A percentile compares a stretch with the other conserved stretches of the same genome.
phyloP scores from a whole-genome alignment of 64 coral and sea anemone genomes.

The Platygyra sinensis region DNA sequence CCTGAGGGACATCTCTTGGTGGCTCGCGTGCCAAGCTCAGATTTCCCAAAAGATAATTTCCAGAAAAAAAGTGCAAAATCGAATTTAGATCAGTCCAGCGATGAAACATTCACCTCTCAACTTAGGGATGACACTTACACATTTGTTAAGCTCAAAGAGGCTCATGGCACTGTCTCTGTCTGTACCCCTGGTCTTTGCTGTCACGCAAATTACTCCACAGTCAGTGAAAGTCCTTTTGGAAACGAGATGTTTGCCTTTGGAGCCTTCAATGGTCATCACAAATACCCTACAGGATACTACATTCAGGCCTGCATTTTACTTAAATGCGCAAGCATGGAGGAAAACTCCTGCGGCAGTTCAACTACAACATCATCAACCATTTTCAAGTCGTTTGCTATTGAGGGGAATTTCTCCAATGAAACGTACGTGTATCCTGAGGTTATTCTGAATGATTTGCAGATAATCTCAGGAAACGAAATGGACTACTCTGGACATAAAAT shows the following conservation, averaged over 20 bases:
- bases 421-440: conserved; percentile 80
- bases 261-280: conserved; percentile 70
- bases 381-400: conserved; percentile 74
- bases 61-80: no score
- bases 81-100: not conserved
- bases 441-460: conserved; percentile 55
- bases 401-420: conserved; percentile 68
- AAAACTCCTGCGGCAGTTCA: conserved; percentile 64
- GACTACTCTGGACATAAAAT: conserved; percentile 27
- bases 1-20: conserved; percentile 72
- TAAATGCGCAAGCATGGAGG: conserved; percentile 60
- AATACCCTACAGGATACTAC: conserved; percentile 16
- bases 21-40: conserved; percentile 47
- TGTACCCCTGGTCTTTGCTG: conserved; percentile 78
- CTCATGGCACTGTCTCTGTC: conserved; percentile 35
- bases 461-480: conserved; percentile 38
- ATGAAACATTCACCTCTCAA: not conserved
- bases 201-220: conserved; percentile 50
- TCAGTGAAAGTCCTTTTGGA: not conserved
- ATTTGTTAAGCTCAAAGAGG: conserved; percentile 44
- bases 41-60: not conserved
- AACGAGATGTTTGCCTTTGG: conserved; percentile 91
- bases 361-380: conserved; percentile 57
- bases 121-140: conserved; percentile 48
- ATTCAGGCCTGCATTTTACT: conserved; percentile 80